Conservation (phyloP, 2,113 vertebrate species). For the Globicephala melas region DNA sequence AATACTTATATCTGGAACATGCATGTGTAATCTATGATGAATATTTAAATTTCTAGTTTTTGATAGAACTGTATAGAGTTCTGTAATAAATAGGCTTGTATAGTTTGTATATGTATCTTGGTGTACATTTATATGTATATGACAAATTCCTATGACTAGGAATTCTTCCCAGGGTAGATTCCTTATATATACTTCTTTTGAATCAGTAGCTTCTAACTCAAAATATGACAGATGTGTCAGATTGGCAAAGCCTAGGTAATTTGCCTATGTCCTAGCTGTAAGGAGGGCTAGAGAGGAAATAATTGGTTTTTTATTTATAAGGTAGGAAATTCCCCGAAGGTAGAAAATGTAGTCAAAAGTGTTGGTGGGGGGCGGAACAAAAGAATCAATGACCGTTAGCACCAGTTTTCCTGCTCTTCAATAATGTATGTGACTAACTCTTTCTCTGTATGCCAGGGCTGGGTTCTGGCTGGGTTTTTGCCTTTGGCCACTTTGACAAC, state of each 20-base stretch:
- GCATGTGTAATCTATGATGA: not conserved
- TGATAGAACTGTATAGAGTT: not conserved
- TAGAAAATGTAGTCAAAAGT: not conserved
- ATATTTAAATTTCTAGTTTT: slow-evolving; percentile 35
- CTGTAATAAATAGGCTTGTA: not conserved
- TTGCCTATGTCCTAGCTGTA: not conserved
- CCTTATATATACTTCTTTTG: not conserved
- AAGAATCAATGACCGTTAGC: not conserved
- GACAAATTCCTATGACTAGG: not conserved
- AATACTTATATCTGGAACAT: not conserved
- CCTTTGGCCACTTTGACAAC: not conserved
- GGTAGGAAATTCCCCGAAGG: not conserved
- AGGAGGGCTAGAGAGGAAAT: not conserved
- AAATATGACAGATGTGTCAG: not conserved
- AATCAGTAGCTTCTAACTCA: not conserved
- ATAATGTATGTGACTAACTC: not conserved
- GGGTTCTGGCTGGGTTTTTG: not conserved
- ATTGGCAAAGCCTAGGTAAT: not conserved
- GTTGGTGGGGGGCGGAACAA: not conserved
- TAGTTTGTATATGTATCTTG: not conserved
- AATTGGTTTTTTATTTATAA: not conserved
- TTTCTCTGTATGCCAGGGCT: not conserved
- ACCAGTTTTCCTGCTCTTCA: not conserved
- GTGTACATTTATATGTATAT: not conserved
- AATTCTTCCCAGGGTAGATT: not conserved